Percentiles rank a stretch among this genome's conserved stretches.
phyloP scores from a whole-genome alignment of 2,888 invertebrate genomes.

The Neria commutata region DNA sequence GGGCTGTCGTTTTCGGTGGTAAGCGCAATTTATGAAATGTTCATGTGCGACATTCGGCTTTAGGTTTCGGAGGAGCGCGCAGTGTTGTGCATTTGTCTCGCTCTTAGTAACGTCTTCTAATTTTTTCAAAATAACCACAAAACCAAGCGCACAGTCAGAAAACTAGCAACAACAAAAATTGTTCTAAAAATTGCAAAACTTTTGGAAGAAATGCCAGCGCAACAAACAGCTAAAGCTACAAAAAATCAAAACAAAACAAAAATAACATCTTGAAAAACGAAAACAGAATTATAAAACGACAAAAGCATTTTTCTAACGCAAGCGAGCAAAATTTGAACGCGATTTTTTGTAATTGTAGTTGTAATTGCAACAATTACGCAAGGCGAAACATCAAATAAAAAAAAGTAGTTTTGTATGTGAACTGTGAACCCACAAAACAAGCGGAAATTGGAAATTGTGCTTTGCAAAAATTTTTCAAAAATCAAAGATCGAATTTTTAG shows the following conservation, averaged over 20 bases:
- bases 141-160: slow-evolving; percentile 30
- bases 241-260: slow-evolving; percentile 20
- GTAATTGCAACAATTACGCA: neutral
- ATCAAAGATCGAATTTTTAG: neutral
- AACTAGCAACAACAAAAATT: slow-evolving; percentile 32
- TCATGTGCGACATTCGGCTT: slow-evolving; percentile 63
- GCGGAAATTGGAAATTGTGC: neutral
- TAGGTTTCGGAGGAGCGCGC: slow-evolving; percentile 63
- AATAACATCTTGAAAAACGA: slow-evolving; percentile 36
- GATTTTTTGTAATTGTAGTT: too few species aligned
- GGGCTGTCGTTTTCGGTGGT: slow-evolving; percentile 36
- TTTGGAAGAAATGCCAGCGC: slow-evolving; percentile 5
- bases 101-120: slow-evolving; percentile 47
- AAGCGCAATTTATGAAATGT: slow-evolving; percentile 62
- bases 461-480: neutral
- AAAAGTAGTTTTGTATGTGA: neutral
- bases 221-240: slow-evolving; percentile 6
- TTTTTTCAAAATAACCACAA: slow-evolving; percentile 35
- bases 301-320: too few species aligned
- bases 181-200: slow-evolving; percentile 9
- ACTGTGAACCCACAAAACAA: neutral
- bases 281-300: slow-evolving; percentile 19
- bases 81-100: slow-evolving; percentile 56
- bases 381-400: neutral
- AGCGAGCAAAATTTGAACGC: neutral